Evolutionary conservation across 2,888 invertebrate genomes (phyloP), one percentile per base, ranked within the genome.

Genomic region (Protonemura montana): DNA sequence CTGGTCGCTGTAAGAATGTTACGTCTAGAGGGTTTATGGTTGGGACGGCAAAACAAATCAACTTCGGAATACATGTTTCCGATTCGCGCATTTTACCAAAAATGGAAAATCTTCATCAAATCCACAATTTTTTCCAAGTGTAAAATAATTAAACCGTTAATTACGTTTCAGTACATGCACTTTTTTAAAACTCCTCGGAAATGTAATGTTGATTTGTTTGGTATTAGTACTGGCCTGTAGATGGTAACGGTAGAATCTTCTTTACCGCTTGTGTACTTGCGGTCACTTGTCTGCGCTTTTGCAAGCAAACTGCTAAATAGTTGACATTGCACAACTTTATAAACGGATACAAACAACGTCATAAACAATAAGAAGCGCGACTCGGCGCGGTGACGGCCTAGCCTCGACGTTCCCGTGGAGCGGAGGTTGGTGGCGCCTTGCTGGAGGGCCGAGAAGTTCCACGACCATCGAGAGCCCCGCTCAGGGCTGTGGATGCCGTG

Each of bases 241-340:
- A 89, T 89, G 90, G 89, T 91, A 91, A 91, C 91, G 91, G 91
- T 91, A 91, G 91, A 91, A 89, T 90, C 90, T 90, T 91, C 91
- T 91, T 91, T 91, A 91, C 91, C 91, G 91, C 91, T 91, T 91
- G 90, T 59, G 29, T 28, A 91, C 91, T 91, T 91, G 91, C 91
- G 91, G 91, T 91, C 89, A 90, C 88, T 91, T 91, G 91, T 90
- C 90, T 88, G 89, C 85, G 88, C 90, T 89, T 89, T 88, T 89
- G 89, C 90, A 90, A 91, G 90, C 89, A 90, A 89, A 89, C 90
- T 90, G 89, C 89, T 90, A 90, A 90, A 90, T 90, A 86, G 90
- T 90, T 90, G 90, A 89, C 90, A 89, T 90, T 90, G 90, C 90
- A 90, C 90, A 81, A 59, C 59, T 16, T 81, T 81, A 30, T 81